These are phyloP conservation scores for Notarius quadriscutis DNA, from an alignment of 2,113 vertebrate species.

Conservation along the genomic window DNA sequence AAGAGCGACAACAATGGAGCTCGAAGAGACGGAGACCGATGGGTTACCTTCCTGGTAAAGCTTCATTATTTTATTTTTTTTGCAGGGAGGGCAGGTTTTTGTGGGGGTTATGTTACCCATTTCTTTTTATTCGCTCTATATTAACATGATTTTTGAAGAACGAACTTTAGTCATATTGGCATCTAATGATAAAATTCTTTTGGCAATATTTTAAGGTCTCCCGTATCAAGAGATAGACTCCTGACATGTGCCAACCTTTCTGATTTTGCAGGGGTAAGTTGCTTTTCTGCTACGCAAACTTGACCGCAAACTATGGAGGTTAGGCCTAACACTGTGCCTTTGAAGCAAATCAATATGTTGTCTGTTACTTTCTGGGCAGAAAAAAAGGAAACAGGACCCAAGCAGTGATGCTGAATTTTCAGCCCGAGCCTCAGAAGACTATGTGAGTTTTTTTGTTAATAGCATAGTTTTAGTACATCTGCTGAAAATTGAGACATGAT, in stretches of 20 bases:
- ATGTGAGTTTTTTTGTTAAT: slow-evolving; percentile 57
- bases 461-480: slow-evolving; percentile 31
- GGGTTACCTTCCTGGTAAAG: slow-evolving; percentile 70
- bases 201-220: slow-evolving; percentile 56
- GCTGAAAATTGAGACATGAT: neutral
- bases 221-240: slow-evolving; percentile 52
- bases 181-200: neutral
- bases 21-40: slow-evolving; percentile 62
- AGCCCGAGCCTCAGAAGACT: slow-evolving; percentile 64
- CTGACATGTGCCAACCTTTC: slow-evolving; percentile 51
- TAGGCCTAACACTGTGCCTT: slow-evolving; percentile 30
- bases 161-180: neutral
- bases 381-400: slow-evolving; percentile 78
- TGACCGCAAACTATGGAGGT: slow-evolving; percentile 4
- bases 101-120: neutral
- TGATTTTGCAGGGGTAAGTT: slow-evolving; percentile 72
- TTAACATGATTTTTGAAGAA: neutral
- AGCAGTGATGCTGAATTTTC: slow-evolving; percentile 55
- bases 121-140: neutral
- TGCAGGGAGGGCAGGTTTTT: neutral
- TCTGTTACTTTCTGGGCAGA: slow-evolving; percentile 65
- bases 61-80: neutral
- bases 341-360: slow-evolving; percentile 37
- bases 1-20: slow-evolving; percentile 67
- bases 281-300: neutral